These are phyloP conservation scores for Cotesia congregata DNA, from an alignment of 2,888 invertebrate species.

Conservation along the genomic window DNA sequence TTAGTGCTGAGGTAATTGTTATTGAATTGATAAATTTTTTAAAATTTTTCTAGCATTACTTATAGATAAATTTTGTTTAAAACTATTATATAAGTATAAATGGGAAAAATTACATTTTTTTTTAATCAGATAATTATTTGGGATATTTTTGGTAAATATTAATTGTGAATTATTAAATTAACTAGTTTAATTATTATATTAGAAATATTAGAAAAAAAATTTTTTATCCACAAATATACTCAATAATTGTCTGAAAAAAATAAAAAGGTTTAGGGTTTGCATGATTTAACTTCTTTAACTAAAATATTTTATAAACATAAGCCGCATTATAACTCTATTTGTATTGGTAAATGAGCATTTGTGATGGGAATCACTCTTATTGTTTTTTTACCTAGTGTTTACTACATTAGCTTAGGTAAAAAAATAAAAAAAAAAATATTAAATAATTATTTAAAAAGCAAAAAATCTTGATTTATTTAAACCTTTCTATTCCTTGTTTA, in stretches of 20 bases:
- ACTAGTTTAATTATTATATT: too few relatives aligned
- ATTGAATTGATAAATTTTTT: conserved; percentile 42
- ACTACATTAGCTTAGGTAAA: not conserved
- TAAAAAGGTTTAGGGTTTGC: conserved; percentile 18
- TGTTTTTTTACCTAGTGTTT: not conserved
- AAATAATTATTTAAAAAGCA: conserved; percentile 1
- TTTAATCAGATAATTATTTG: too few relatives aligned
- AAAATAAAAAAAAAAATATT: not conserved
- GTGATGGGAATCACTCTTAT: not conserved
- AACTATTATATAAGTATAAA: too few relatives aligned
- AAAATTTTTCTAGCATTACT: not conserved
- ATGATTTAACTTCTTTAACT: conserved; percentile 32
- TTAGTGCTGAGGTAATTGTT: conserved; percentile 40
- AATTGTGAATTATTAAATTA: too few relatives aligned
- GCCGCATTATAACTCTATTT: not conserved
- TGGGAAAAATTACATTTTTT: too few relatives aligned
- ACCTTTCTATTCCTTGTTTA: conserved; percentile 38
- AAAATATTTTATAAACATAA: conserved; percentile 29
- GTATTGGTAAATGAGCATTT: conserved; percentile 1
- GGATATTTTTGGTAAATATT: too few relatives aligned
- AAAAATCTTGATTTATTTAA: conserved; percentile 23
- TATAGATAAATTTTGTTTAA: too few relatives aligned
- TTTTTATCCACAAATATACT: too few relatives aligned
- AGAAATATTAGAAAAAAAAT: too few relatives aligned
- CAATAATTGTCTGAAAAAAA: too few relatives aligned